These are phyloP conservation scores for Anarhynchus alexandrinus DNA, from an alignment of 2,113 vertebrate species.

Conservation along the genomic window DNA sequence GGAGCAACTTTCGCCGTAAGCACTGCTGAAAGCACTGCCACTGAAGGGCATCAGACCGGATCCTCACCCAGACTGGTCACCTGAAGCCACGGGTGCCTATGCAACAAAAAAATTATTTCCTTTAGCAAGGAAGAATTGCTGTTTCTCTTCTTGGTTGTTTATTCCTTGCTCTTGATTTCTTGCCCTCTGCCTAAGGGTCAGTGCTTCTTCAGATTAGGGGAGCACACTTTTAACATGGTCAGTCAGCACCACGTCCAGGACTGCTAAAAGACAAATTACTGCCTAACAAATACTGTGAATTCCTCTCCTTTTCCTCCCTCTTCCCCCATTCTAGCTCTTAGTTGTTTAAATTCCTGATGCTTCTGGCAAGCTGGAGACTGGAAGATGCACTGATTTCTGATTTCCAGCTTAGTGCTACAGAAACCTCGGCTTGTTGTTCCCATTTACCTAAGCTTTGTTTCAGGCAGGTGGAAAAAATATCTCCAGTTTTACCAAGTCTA, in stretches of 20 bases:
- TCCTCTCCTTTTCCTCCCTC: background rate
- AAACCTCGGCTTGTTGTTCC: background rate
- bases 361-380: background rate
- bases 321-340: background rate
- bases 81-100: background rate
- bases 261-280: background rate
- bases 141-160: background rate
- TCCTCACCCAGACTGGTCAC: rapidly evolving
- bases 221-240: background rate
- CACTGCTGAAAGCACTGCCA: background rate
- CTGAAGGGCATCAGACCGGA: background rate
- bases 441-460: background rate
- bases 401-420: background rate
- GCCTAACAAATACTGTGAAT: background rate
- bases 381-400: background rate
- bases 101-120: background rate
- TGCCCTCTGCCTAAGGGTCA: background rate
- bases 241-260: background rate
- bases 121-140: background rate
- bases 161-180: background rate
- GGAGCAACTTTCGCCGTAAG: background rate
- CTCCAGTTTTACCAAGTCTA: background rate
- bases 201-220: background rate
- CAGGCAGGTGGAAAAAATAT: background rate
- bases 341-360: background rate